A percentile compares a stretch with the other conserved stretches of the same genome.
Evolutionary conservation across 2,888 invertebrate species (phyloP).

Genomic region (Phalera bucephala): DNA sequence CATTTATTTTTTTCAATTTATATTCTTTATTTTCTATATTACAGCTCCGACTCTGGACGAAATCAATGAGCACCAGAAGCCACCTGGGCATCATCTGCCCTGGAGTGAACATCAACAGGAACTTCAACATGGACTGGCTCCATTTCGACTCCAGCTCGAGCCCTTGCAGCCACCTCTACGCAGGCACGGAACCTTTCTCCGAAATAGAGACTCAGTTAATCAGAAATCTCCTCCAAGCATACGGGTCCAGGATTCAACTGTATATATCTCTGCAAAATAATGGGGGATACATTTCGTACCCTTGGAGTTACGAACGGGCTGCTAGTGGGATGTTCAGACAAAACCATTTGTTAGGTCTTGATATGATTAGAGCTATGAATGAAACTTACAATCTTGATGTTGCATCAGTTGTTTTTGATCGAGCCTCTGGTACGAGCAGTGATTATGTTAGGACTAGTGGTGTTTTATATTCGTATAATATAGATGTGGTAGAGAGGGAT

Average conservation of each 20-base stretch:
- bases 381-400: constrained; percentile 47
- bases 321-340: constrained; percentile 63
- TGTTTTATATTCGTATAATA: constrained; percentile 53
- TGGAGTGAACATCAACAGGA: constrained; percentile 90
- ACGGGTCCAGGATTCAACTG: constrained; percentile 74
- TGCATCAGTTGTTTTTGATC: constrained; percentile 51
- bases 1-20: too few relatives aligned
- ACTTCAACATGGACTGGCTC: constrained; percentile 89
- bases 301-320: constrained; percentile 85
- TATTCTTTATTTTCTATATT: too few relatives aligned
- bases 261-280: constrained; percentile 91
- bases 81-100: constrained; percentile 71
- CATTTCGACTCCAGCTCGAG: constrained; percentile 80
- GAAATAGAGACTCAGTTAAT: constrained; percentile 85
- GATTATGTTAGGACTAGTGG: constrained; percentile 53
- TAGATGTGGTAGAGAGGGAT: constrained; percentile 51
- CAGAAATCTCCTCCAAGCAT: constrained; percentile 76
- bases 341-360: constrained; percentile 51
- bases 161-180: constrained; percentile 85
- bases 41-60: constrained; percentile 87
- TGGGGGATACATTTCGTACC: constrained; percentile 86
- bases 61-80: constrained; percentile 80
- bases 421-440: constrained; percentile 62
- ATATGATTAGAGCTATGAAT: constrained; percentile 49
- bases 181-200: constrained; percentile 84